Conservation (phyloP, 2,113 vertebrate genomes). For the Corythornis cristatus region DNA sequence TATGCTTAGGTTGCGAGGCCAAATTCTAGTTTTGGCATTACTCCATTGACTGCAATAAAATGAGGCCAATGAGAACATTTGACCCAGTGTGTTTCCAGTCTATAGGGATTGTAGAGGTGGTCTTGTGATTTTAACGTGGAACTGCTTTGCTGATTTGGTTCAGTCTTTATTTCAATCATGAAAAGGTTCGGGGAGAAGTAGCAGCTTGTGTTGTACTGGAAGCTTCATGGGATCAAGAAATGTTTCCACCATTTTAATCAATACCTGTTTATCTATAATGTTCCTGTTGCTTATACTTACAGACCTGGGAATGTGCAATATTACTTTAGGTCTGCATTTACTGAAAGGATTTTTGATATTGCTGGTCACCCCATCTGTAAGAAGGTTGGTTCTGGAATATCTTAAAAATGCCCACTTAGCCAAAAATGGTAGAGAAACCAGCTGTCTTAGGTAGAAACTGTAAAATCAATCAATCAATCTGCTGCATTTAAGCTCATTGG, state of each 20-base stretch:
- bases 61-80: background rate
- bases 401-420: background rate
- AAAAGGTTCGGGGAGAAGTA: background rate
- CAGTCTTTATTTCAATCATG: background rate
- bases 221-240: background rate
- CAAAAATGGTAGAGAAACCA: background rate
- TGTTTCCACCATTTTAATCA: background rate
- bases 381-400: background rate
- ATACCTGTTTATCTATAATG: background rate
- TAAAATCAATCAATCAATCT: background rate
- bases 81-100: background rate
- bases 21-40: conserved; percentile 45
- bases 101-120: background rate
- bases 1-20: conserved; percentile 36
- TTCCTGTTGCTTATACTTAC: background rate
- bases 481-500: background rate
- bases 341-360: background rate
- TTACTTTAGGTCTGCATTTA: background rate
- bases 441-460: background rate
- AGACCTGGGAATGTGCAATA: background rate
- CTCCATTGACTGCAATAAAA: conserved; percentile 7
- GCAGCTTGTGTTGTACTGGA: background rate
- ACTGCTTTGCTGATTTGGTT: background rate
- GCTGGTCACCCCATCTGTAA: background rate
- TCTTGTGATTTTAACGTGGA: background rate